phyloP scores from a whole-genome alignment of 64 coral and sea anemone genomes.

The Actinia tenebrosa region DNA sequence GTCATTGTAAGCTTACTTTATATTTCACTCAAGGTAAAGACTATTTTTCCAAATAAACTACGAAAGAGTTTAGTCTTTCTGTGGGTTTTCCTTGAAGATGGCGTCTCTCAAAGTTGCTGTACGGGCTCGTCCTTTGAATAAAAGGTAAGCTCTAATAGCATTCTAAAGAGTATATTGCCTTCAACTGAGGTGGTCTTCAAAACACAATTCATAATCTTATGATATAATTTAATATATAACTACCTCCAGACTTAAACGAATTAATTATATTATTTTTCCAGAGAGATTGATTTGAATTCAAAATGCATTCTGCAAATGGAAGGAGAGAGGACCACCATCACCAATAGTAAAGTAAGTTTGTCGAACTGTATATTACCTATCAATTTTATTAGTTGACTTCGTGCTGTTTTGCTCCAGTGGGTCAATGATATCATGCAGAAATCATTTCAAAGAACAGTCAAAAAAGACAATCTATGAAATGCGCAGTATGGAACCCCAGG shows the following conservation, averaged over 20 bases:
- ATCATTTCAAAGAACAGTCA: too few relatives aligned
- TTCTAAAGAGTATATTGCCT: too few relatives aligned
- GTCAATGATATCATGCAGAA: background rate
- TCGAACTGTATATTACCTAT: background rate
- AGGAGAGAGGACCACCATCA: conserved; percentile 46
- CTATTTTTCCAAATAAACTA: background rate
- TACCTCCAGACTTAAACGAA: background rate
- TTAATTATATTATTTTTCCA: background rate
- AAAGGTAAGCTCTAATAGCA: conserved; percentile 27
- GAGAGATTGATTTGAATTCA: conserved; percentile 47
- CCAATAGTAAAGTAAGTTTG: conserved; percentile 43
- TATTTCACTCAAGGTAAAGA: background rate
- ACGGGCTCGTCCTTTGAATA: conserved; percentile 51
- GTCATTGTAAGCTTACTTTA: background rate
- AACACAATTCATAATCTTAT: background rate
- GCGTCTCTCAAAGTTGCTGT: conserved; percentile 62
- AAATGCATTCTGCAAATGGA: conserved; percentile 67
- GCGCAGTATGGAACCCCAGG: too few relatives aligned
- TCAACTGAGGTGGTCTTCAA: background rate
- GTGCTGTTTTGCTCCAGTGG: background rate
- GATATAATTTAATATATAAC: background rate
- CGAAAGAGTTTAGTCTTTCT: background rate
- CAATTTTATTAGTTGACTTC: background rate
- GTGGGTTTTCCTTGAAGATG: background rate
- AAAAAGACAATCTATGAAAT: too few relatives aligned